phyloP scores from a whole-genome alignment of 2,797 vertebrate genomes.

The Choloepus didactylus region DNA sequence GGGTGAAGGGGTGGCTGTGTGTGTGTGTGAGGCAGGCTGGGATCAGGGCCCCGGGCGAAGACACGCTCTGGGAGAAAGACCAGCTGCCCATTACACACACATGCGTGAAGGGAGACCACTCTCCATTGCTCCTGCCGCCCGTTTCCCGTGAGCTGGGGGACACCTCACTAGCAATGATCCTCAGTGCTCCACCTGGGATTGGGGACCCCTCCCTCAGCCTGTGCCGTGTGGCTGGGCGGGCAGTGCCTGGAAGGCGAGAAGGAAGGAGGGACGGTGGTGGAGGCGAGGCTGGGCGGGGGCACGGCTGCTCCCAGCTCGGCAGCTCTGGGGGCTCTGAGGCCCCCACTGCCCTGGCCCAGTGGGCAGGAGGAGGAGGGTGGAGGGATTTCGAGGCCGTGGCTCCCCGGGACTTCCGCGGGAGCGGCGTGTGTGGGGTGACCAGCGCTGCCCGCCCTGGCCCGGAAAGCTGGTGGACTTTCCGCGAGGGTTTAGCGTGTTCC shows the following conservation, averaged over 20 bases:
- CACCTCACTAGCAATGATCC: not conserved
- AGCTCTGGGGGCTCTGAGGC: not conserved
- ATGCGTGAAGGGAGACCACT: accelerated
- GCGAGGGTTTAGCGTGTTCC: too few relatives aligned
- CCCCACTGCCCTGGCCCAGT: accelerated
- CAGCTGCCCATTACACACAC: accelerated
- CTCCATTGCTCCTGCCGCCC: accelerated
- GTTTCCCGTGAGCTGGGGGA: not conserved
- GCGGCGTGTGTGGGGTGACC: too few relatives aligned
- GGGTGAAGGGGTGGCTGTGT: too few relatives aligned
- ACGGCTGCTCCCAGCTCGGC: not conserved
- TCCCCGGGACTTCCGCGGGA: not conserved
- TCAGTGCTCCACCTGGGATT: not conserved
- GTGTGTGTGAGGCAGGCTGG: too few relatives aligned
- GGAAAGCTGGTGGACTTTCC: not conserved
- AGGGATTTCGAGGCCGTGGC: accelerated
- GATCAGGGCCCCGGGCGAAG: not conserved
- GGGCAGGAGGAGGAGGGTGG: not conserved
- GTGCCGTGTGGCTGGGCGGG: not conserved
- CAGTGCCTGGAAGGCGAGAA: not conserved
- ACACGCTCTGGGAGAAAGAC: accelerated
- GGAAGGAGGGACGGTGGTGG: not conserved
- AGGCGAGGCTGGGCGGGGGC: not conserved
- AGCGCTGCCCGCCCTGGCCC: not conserved
- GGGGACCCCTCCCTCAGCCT: not conserved